Conservation (phyloP, 2,888 invertebrate species). For the Drepana falcataria region DNA sequence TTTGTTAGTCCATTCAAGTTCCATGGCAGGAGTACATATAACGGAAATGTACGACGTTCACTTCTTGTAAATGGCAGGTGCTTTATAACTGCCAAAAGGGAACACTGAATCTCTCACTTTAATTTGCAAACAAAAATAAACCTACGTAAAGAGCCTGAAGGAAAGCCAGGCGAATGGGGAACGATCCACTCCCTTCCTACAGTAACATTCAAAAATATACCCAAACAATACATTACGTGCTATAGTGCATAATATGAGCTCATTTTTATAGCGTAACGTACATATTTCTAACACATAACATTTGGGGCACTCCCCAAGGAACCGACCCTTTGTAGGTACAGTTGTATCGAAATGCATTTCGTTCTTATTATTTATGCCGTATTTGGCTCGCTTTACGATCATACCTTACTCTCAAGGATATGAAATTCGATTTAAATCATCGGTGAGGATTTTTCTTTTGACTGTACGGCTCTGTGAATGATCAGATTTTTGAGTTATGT, state of each 20-base stretch:
- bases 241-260: constrained; percentile 72
- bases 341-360: constrained; percentile 52
- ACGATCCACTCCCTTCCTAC: background rate
- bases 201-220: constrained; percentile 13
- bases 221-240: constrained; percentile 34
- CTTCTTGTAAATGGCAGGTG: too few relatives aligned
- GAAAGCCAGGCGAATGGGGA: background rate
- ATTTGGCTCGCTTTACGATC: constrained; percentile 61
- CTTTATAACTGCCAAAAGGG: too few relatives aligned
- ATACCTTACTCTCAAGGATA: constrained; percentile 62
- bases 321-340: constrained; percentile 31
- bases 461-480: background rate
- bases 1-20: too few relatives aligned
- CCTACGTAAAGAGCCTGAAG: background rate
- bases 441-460: constrained; percentile 40
- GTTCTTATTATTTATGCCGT: constrained; percentile 67
- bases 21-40: too few relatives aligned
- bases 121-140: background rate
- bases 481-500: background rate
- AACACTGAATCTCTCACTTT: too few relatives aligned
- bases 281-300: constrained; percentile 50
- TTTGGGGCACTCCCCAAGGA: constrained; percentile 48
- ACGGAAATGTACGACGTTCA: too few relatives aligned
- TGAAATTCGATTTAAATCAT: constrained; percentile 66
- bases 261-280: constrained; percentile 58